Base-by-base conservation (phyloP, 2,888 invertebrate species). In the Parnassius orleans region DNA sequence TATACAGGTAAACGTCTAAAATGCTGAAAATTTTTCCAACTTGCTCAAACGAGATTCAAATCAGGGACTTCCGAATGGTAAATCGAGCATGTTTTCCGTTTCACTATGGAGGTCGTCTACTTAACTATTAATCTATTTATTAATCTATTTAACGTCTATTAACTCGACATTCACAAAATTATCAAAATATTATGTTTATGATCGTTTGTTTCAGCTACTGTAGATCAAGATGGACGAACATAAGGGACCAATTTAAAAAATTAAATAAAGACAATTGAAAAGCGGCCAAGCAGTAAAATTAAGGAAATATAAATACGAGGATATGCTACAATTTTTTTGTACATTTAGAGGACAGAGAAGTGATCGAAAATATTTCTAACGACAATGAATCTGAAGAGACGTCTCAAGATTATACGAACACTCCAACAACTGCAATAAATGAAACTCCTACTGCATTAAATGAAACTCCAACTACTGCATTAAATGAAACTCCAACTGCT, bases 301-400 rank as follows among this genome's bases (percentile, higher is more conserved):
- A n/a, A 46, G 46, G 46, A 46, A 46, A 46, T 46, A 46, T 46
- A 46, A 46, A 46, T 46, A 46, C 46, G 46, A 46, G 46, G 46
- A 46, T 46, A 12, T 46, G 46, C 46, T 46, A 46, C 46, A 46
- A 46, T 46, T 46, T 46, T n/a, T 46, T 46, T 46, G 46, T 46
- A 46, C 46, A 46, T 46, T 46, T 46, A 46, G 46, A 46, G 46
- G 46, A 46, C 46, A 46, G 46, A 46, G 46, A 46, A 46, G 46
- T 46, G 46, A 46, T 46, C 46, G n/a, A 46, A 46, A 46, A n/a
- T 46, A 46, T 46, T 46, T 46, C 46, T 46, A n/a, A 46, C 46
- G 3, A 46, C 46, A 46, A 46, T 46, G 46, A 46, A 46, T 46
- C 46, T 46, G 46, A 46, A 46, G 46, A 46, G 46, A 46, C 46